Conservation (phyloP, 2,797 vertebrate genomes). For the Sebastes hopkinsi region DNA sequence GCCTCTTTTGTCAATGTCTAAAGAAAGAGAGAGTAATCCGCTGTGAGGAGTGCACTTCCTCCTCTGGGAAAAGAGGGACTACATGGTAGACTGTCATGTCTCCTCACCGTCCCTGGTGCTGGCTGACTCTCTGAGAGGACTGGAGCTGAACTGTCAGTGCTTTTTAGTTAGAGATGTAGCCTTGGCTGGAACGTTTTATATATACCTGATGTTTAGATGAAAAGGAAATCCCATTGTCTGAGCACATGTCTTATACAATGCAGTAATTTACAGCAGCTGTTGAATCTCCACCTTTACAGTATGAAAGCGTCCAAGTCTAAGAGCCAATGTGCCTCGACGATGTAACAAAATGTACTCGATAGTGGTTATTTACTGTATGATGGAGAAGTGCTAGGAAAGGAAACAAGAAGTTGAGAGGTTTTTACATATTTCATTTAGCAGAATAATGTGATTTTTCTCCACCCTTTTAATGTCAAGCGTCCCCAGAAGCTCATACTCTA, state of each 20-base stretch:
- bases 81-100: slow-evolving; percentile 23
- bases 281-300: not conserved
- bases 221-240: not conserved
- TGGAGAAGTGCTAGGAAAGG: not conserved
- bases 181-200: not conserved
- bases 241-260: not conserved
- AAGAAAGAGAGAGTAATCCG: not conserved
- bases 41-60: slow-evolving; percentile 16
- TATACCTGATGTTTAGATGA: not conserved
- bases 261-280: not conserved
- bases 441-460: not conserved
- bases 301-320: not conserved
- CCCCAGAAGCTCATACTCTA: not conserved
- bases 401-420: not conserved
- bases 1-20: not conserved
- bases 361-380: not conserved
- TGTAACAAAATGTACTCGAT: not conserved
- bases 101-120: not conserved
- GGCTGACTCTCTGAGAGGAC: not conserved
- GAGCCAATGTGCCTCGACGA: not conserved
- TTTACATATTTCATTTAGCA: not conserved
- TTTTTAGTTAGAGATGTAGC: not conserved
- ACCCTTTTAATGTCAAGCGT: not conserved
- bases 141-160: not conserved
- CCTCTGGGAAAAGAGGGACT: not conserved